Conservation (phyloP, 2,113 vertebrate species). For the Ifrita kowaldi region DNA sequence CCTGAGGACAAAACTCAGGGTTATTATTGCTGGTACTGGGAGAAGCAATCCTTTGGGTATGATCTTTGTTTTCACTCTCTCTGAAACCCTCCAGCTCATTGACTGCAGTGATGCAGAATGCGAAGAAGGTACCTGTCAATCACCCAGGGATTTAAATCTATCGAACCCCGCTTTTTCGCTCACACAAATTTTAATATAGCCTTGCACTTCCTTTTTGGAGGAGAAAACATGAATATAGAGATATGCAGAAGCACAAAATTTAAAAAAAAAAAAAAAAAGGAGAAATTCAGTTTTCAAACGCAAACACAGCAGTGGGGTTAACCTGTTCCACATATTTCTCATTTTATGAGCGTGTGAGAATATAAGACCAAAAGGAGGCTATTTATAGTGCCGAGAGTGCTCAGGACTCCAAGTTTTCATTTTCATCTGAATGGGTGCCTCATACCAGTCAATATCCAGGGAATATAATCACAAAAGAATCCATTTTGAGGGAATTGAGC, state of each 20-base stretch:
- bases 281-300: not conserved
- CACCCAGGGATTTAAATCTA: not conserved
- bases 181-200: not conserved
- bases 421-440: not conserved
- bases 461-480: not conserved
- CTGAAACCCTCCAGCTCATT: not conserved
- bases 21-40: not conserved
- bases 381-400: not conserved
- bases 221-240: not conserved
- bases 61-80: conserved; percentile 9
- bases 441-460: not conserved
- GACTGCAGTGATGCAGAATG: not conserved
- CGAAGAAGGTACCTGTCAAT: not conserved
- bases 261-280: not conserved
- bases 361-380: not conserved
- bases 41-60: not conserved
- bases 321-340: not conserved
- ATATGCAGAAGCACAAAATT: not conserved
- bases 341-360: not conserved
- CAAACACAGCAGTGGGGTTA: not conserved
- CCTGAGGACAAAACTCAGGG: conserved; percentile 3
- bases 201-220: not conserved
- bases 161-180: not conserved
- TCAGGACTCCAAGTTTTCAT: not conserved
- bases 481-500: not conserved